phyloP scores from a whole-genome alignment of 1,140 invertebrate genomes.

The Drosophila ficusphila region DNA sequence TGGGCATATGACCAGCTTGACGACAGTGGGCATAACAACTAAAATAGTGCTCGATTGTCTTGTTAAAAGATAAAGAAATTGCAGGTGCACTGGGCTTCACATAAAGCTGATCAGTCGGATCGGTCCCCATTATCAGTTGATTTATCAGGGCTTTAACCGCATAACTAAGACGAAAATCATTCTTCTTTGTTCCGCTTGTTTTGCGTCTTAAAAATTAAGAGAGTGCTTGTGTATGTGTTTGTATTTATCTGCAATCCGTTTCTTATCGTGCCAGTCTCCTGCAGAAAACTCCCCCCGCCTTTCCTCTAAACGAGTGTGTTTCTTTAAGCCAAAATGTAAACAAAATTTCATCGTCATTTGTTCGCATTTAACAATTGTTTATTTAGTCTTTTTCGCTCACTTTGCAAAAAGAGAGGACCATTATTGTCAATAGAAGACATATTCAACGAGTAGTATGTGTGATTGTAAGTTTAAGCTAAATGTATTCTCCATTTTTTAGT shows the following conservation, averaged over 20 bases:
- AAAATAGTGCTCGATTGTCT: background rate
- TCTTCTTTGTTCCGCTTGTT: conserved; percentile 43
- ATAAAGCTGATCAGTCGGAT: background rate
- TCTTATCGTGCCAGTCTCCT: conserved; percentile 65
- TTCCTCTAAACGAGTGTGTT: conserved; percentile 1
- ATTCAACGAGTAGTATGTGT: background rate
- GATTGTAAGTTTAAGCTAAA: conserved; percentile 19
- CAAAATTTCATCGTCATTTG: conserved; percentile 37
- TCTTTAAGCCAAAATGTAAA: conserved; percentile 58
- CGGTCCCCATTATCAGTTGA: background rate
- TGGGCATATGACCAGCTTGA: conserved; percentile 44
- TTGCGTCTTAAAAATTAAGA: conserved; percentile 47
- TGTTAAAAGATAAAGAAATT: background rate
- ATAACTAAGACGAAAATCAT: background rate
- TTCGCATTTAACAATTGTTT: conserved; percentile 6
- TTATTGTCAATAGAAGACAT: conserved; percentile 6
- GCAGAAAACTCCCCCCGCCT: conserved; percentile 19
- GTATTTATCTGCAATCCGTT: conserved; percentile 71
- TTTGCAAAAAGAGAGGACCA: conserved; percentile 1
- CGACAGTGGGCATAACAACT: conserved; percentile 57
- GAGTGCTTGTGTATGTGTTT: conserved; percentile 25
- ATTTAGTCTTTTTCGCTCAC: conserved; percentile 2
- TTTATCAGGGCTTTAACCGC: conserved; percentile 6
- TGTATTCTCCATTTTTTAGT: conserved; percentile 18
- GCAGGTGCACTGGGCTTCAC: conserved; percentile 11